These are phyloP conservation scores for Xenentodon cancila DNA, from an alignment of 2,797 vertebrate species.

Conservation along the genomic window DNA sequence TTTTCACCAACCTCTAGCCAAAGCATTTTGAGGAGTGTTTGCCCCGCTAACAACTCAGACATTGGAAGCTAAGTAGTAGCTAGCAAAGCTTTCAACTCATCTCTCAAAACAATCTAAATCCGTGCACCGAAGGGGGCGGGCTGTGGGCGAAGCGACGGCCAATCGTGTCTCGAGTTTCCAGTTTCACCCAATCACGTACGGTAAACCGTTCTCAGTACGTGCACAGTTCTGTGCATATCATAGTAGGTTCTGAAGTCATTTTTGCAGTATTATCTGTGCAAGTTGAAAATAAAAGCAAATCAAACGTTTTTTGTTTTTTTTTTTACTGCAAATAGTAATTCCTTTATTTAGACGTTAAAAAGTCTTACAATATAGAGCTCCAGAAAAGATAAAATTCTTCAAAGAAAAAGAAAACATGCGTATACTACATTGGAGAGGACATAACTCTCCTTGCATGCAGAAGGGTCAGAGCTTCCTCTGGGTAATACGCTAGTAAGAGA, in stretches of 20 bases:
- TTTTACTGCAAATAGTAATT: constrained; percentile 88
- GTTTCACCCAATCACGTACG: constrained; percentile 52
- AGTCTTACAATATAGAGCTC: constrained; percentile 92
- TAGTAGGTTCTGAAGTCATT: neutral
- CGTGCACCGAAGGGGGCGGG: constrained; percentile 42
- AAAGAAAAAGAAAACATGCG: constrained; percentile 86
- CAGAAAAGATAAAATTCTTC: constrained; percentile 90
- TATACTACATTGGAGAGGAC: constrained; percentile 84
- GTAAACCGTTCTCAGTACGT: neutral
- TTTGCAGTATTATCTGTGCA: neutral
- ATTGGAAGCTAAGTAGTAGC: constrained; percentile 71
- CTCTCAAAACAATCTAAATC: constrained; percentile 79
- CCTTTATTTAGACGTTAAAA: constrained; percentile 90
- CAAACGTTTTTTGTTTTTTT: constrained; percentile 2
- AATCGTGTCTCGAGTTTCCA: constrained; percentile 47
- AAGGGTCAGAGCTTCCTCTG: constrained; percentile 82
- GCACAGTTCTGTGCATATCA: neutral
- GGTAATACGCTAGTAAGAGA: constrained; percentile 64
- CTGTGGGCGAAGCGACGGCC: constrained; percentile 25
- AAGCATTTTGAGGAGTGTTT: constrained; percentile 67
- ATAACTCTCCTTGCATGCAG: constrained; percentile 81
- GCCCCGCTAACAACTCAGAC: constrained; percentile 69
- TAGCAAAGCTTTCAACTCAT: constrained; percentile 67
- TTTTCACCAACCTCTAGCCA: constrained; percentile 69
- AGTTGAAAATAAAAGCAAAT: neutral